These are phyloP conservation scores for Lepidostoma basale DNA, from an alignment of 1,140 invertebrate species.

Conservation along the genomic window DNA sequence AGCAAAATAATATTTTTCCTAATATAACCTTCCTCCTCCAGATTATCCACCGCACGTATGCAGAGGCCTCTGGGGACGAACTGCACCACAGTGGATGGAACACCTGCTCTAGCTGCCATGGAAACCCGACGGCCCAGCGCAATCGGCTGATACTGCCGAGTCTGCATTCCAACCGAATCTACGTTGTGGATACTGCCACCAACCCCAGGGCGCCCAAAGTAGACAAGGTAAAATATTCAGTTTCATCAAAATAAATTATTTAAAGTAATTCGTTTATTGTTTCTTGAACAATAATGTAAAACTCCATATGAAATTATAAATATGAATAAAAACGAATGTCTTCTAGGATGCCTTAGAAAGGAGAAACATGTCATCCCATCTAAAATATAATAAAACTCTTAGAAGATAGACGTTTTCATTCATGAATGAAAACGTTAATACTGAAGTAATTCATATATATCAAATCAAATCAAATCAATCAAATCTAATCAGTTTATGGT, in stretches of 20 bases:
- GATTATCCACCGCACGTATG: constrained; percentile 86
- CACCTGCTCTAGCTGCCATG: constrained; percentile 88
- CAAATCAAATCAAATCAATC: too few species aligned
- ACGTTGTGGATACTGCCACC: constrained; percentile 80
- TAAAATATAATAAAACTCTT: too few species aligned
- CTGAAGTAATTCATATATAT: too few species aligned
- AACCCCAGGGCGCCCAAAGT: constrained; percentile 68
- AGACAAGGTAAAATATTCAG: constrained; percentile 56
- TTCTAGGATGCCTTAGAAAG: too few species aligned
- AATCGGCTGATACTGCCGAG: constrained; percentile 84
- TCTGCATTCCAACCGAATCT: constrained; percentile 83
- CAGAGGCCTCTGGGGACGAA: constrained; percentile 84
- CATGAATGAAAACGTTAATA: too few species aligned
- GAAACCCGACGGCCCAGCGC: constrained; percentile 67
- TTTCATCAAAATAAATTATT: not conserved
- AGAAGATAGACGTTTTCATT: too few species aligned
- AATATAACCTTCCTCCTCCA: constrained; percentile 60
- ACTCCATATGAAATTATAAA: too few species aligned
- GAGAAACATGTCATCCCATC: too few species aligned
- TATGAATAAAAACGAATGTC: too few species aligned
- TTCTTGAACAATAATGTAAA: too few species aligned
- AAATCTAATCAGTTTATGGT: too few species aligned
- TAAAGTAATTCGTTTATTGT: not conserved
- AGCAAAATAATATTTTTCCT: too few species aligned
- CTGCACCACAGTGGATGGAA: constrained; percentile 97